Evolutionary conservation across 2,888 invertebrate species (phyloP), one percentile per base, ranked within the genome.

Genomic region (Maniola hyperantus): DNA sequence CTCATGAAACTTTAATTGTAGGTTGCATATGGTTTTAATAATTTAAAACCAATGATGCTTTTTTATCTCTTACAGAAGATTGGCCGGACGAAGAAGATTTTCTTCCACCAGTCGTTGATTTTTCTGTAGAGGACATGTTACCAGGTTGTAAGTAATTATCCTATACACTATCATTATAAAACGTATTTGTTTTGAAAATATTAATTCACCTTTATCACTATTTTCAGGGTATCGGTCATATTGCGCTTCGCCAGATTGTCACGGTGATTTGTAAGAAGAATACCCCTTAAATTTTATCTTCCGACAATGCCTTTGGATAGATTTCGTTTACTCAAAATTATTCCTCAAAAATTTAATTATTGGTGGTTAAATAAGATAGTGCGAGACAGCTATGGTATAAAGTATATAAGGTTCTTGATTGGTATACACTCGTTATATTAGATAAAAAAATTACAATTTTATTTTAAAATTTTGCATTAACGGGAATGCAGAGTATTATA

Each of bases 181-280:
- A 46, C 15, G 46, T 46, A 15, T n/a, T 6, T 44, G 44, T 5
- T 46, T 5, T 15, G 15, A 46, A 46, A 6, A 2, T 46, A n/a
- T n/a, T 6, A 46, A 15, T 46, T 15, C 7, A 46, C 2, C 7
- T 46, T 51, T 51, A 51, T 26, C 18, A 26, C 11, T 11, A n/a
- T 51, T 53, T 34, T n/a, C 54, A 54, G 54, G 34, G 34, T 15
- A 15, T 15, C n/a, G 34, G 8, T 15, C 54, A 5, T 15, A 15
- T 8, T 54, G 54, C 15, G 54, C 54, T 15, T 34, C 54, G 8
- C 54, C 54, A 15, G 54, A 54, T 15, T 54, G 54, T 10, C n/a
- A 54, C 54, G 34, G 54, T 34, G 54, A 54, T 36, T 13, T n/a
- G 10, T 54, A 34, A 54, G 11, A 10, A 54, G 39, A 8, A 46